Base-by-base conservation (phyloP, 2,113 vertebrate species). In the Trogon surrucura region DNA sequence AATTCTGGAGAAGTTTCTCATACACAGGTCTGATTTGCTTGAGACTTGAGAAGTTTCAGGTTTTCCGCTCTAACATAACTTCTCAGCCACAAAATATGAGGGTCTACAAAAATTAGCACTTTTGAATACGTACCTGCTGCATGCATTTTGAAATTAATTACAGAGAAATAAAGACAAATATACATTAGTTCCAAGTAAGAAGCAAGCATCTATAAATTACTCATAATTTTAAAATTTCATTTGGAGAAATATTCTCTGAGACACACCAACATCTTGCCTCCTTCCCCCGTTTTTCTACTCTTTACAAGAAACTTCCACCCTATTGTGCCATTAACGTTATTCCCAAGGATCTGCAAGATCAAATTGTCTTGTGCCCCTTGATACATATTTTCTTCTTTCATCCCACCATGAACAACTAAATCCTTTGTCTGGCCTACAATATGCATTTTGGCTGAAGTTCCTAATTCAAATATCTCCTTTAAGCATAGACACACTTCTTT, bases 401-500 rank as follows among this genome's bases (percentile, higher is more conserved):
- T 65, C 53, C 64, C 60, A 74, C 60, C 45, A 85, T 69, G 61
- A 94, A 81, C 65, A 95, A 95, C 84, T 51, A 88, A 50, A 84
- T 78, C 73, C 51, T 92, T 91, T 87, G 69, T 95, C 78, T 95
- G 80, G 44, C 48, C 88, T 81, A 48, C 44, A 92, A 61, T 88
- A 89, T 26, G 83, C 30, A 61, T 72, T 78, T 80, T 92, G 80
- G 82, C 82, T 71, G 65, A 88, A 74, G 65, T 50, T 77, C 72
- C 86, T 58, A 34, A 29, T 88, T 93, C 77, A 80, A n/a, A 71
- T 27, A 29, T 72, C 64, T 34, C n/a, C 44, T 38, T 91, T 81
- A 71, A 93, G 61, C 60, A 71, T n/a, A 86, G 77, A 61, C 26
- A 53, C 11, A 18, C 11, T 75, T 88, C 13, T 85, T 91, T 41